Evolutionary conservation across 2,888 invertebrate species (phyloP).

Genomic region (Myopa testacea): DNA sequence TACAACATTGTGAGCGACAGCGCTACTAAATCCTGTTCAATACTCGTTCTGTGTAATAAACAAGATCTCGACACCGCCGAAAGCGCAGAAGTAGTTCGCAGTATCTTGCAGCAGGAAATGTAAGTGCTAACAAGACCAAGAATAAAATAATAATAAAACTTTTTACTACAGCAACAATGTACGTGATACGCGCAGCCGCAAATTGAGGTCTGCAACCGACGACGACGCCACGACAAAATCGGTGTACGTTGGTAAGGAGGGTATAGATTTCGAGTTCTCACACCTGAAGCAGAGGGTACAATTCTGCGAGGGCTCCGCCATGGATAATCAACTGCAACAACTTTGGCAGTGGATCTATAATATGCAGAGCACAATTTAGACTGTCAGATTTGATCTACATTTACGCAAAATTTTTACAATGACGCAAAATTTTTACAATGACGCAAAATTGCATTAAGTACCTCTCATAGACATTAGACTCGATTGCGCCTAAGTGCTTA

Average conservation of each 20-base stretch:
- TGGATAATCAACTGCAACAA: slow-evolving; percentile 73
- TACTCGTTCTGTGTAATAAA: slow-evolving; percentile 92
- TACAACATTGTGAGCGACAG: slow-evolving; percentile 85
- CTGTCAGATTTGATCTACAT: neutral
- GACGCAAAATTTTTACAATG: neutral
- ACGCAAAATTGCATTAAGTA: slow-evolving; percentile 14
- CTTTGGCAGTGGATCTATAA: slow-evolving; percentile 81
- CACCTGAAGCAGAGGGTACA: slow-evolving; percentile 79
- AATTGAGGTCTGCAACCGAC: slow-evolving; percentile 76
- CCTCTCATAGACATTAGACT: slow-evolving; percentile 20
- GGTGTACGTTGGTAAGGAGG: slow-evolving; percentile 78
- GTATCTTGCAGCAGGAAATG: slow-evolving; percentile 91
- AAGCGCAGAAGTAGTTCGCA: slow-evolving; percentile 81
- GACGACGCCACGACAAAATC: slow-evolving; percentile 74
- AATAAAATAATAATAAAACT: neutral
- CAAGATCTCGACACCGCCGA: slow-evolving; percentile 92
- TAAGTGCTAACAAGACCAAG: slow-evolving; percentile 69
- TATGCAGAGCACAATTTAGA: slow-evolving; percentile 42
- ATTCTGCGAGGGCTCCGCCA: slow-evolving; percentile 77
- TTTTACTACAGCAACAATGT: slow-evolving; percentile 79
- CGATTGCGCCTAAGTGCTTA: neutral
- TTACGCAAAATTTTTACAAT: too few relatives aligned
- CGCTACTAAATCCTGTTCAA: slow-evolving; percentile 70
- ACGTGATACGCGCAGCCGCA: slow-evolving; percentile 84
- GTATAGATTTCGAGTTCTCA: slow-evolving; percentile 86